phyloP scores from a whole-genome alignment of 2,797 vertebrate species.

The Leucoraja ocellata region DNA sequence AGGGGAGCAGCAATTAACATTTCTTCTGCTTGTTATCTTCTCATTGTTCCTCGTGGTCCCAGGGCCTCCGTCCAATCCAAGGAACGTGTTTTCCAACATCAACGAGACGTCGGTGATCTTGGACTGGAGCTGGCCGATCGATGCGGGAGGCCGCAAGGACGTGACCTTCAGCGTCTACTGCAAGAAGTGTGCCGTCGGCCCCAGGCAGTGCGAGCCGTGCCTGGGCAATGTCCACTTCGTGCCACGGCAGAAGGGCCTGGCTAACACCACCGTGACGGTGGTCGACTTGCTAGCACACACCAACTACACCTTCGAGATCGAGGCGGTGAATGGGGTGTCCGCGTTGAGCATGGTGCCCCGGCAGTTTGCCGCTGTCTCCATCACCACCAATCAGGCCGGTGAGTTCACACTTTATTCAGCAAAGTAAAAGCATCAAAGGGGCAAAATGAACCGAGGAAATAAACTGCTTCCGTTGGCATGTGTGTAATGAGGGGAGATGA shows the following conservation, averaged over 20 bases:
- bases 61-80: conserved; percentile 87
- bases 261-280: conserved; percentile 88
- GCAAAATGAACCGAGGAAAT: neutral
- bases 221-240: conserved; percentile 78
- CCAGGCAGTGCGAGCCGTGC: conserved; percentile 75
- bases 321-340: conserved; percentile 84
- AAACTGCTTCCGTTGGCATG: neutral
- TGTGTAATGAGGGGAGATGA: neutral
- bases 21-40: neutral
- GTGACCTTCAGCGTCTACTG: conserved; percentile 86
- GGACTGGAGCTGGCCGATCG: conserved; percentile 94
- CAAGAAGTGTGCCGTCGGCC: conserved; percentile 70
- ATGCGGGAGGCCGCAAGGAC: conserved; percentile 82
- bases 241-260: conserved; percentile 74
- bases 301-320: conserved; percentile 96
- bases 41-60: neutral
- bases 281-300: conserved; percentile 90
- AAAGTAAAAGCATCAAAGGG: neutral
- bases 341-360: conserved; percentile 64
- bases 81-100: conserved; percentile 95
- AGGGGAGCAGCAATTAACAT: neutral
- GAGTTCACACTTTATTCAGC: conserved; percentile 47
- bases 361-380: conserved; percentile 84
- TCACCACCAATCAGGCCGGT: conserved; percentile 98
- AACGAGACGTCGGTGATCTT: conserved; percentile 96